Evolutionary conservation across 2,888 invertebrate species (phyloP).

Genomic region (Andrena fulva): DNA sequence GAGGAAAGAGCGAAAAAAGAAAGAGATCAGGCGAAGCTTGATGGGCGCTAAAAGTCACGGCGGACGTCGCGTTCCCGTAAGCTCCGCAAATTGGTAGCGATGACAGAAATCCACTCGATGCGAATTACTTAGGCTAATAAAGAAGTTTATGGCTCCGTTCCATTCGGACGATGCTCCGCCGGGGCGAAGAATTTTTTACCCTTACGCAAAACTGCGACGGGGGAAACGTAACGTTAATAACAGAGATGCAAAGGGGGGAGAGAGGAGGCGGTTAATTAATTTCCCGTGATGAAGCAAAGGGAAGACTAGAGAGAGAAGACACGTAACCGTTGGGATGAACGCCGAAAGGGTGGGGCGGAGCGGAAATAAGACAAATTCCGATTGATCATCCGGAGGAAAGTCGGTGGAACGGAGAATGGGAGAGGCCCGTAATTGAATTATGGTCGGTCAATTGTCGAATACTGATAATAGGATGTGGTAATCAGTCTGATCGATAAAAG

Average conservation of each 20-base stretch:
- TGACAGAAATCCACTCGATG: slow-evolving; percentile 3
- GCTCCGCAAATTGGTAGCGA: neutral
- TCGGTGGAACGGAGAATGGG: slow-evolving; percentile 24
- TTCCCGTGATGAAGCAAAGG: slow-evolving; percentile 14
- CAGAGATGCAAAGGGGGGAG: neutral
- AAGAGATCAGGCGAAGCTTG: neutral
- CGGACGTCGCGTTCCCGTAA: slow-evolving; percentile 1
- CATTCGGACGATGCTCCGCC: neutral
- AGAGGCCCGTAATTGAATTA: slow-evolving; percentile 53
- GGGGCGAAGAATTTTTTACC: neutral
- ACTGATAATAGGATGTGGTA: slow-evolving; percentile 38
- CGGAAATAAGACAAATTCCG: slow-evolving; percentile 62
- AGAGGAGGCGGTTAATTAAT: slow-evolving; percentile 58
- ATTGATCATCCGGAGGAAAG: slow-evolving; percentile 47
- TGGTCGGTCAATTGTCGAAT: slow-evolving; percentile 46
- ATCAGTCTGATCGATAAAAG: slow-evolving; percentile 35
- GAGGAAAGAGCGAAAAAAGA: too few relatives aligned
- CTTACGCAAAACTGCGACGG: neutral
- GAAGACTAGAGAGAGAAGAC: slow-evolving; percentile 7
- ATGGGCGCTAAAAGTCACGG: slow-evolving; percentile 19
- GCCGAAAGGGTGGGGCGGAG: slow-evolving; percentile 28
- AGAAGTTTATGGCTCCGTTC: slow-evolving; percentile 2
- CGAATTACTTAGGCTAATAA: neutral
- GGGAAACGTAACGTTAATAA: neutral
- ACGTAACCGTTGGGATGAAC: slow-evolving; percentile 13